These are phyloP conservation scores for Bicyclus anynana DNA, from an alignment of 1,140 invertebrate genomes.

Conservation along the genomic window DNA sequence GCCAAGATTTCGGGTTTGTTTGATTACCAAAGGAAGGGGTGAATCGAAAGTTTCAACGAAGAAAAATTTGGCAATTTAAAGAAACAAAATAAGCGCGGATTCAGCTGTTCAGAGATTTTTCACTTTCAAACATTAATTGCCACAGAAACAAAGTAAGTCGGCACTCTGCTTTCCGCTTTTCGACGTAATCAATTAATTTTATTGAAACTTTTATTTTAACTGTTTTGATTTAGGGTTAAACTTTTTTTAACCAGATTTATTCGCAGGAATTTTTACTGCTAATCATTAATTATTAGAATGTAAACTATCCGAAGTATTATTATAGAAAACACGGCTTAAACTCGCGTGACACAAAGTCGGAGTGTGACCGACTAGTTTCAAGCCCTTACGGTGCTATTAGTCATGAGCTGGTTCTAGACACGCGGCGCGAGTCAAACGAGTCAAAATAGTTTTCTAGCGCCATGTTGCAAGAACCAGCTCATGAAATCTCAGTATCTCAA, in stretches of 20 bases:
- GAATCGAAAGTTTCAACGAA: conserved; percentile 65
- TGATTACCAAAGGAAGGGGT: conserved; percentile 70
- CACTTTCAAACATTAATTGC: conserved; percentile 73
- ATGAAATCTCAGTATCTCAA: no score
- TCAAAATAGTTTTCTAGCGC: no score
- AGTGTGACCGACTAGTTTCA: no score
- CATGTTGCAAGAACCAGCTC: no score
- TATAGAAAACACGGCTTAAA: no score
- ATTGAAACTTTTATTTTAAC: conserved; percentile 1
- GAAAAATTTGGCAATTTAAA: conserved; percentile 72
- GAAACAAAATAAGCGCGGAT: conserved; percentile 61
- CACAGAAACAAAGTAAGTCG: conserved; percentile 68
- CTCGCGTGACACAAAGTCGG: no score
- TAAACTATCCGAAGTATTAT: no score
- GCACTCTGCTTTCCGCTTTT: conserved; percentile 47
- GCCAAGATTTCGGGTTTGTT: conserved; percentile 42
- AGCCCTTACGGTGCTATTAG: no score
- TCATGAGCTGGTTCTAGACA: no score
- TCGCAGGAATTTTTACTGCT: background rate
- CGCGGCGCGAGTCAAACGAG: no score
- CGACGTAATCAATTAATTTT: conserved; percentile 23
- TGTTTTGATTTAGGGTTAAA: background rate
- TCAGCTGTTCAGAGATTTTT: conserved; percentile 65
- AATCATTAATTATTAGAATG: no score
- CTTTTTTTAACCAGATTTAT: background rate